phyloP scores from a whole-genome alignment of 2,113 vertebrate species.

The Alligator mississippiensis region DNA sequence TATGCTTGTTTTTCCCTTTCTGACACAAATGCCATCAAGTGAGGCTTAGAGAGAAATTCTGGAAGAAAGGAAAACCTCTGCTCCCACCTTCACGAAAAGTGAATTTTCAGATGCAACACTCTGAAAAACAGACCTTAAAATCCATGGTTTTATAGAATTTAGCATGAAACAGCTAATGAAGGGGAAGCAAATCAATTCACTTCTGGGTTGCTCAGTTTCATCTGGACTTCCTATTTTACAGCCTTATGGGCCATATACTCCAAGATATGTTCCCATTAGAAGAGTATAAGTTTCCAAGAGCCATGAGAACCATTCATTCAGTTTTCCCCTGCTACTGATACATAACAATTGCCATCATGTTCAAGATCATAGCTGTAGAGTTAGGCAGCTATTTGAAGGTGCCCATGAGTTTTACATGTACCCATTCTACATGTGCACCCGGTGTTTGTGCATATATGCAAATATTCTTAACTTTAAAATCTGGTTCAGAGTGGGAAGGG shows the following conservation, averaged over 20 bases:
- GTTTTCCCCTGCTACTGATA: neutral
- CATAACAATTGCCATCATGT: neutral
- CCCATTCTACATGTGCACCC: neutral
- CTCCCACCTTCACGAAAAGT: conserved; percentile 3
- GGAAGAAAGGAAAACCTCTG: conserved; percentile 17
- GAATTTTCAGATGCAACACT: conserved; percentile 2
- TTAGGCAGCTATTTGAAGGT: neutral
- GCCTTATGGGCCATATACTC: neutral
- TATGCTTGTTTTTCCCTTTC: neutral
- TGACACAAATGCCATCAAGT: neutral
- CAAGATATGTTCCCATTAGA: neutral
- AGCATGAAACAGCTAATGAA: neutral
- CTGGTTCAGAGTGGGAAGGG: neutral
- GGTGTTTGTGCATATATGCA: neutral
- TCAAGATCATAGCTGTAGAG: neutral
- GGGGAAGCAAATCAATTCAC: neutral
- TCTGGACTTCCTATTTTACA: neutral
- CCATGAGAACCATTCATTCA: neutral
- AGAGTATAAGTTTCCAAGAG: neutral
- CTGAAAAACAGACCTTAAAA: neutral
- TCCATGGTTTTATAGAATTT: neutral
- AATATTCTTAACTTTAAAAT: neutral
- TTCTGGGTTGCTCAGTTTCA: neutral
- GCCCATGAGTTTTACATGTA: neutral
- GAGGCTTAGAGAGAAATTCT: neutral